Conservation (phyloP, 2,113 vertebrate species). For the Xiphias gladius region DNA sequence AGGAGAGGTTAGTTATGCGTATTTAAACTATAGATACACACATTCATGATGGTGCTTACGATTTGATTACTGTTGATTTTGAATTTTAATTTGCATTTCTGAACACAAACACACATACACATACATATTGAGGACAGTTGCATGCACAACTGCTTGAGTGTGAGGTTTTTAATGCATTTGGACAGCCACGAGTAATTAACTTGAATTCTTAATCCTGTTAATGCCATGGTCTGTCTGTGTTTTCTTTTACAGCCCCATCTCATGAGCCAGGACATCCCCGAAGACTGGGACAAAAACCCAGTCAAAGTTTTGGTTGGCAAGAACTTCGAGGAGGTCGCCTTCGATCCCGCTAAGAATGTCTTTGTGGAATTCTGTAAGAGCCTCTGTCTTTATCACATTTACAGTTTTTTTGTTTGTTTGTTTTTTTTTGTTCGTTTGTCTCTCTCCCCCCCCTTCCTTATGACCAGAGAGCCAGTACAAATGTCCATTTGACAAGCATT, state of each 20-base stretch:
- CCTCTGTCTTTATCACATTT: not conserved
- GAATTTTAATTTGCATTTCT: too few species aligned
- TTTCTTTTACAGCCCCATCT: conserved; percentile 89
- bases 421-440: too few species aligned
- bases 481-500: not conserved
- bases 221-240: not conserved
- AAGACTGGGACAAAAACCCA: conserved; percentile 95
- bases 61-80: not conserved
- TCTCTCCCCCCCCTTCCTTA: too few species aligned
- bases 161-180: not conserved
- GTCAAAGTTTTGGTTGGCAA: conserved; percentile 95
- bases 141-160: not conserved
- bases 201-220: not conserved
- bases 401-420: not conserved
- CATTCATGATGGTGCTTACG: not conserved
- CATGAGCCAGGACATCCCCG: conserved; percentile 97
- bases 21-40: not conserved
- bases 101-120: not conserved
- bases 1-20: not conserved
- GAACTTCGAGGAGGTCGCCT: conserved; percentile 96
- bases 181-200: not conserved
- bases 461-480: not conserved
- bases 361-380: conserved; percentile 98
- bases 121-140: not conserved
- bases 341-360: conserved; percentile 91